Evolutionary conservation across 2,113 vertebrate species (phyloP).

Genomic region (Phycodurus eques): DNA sequence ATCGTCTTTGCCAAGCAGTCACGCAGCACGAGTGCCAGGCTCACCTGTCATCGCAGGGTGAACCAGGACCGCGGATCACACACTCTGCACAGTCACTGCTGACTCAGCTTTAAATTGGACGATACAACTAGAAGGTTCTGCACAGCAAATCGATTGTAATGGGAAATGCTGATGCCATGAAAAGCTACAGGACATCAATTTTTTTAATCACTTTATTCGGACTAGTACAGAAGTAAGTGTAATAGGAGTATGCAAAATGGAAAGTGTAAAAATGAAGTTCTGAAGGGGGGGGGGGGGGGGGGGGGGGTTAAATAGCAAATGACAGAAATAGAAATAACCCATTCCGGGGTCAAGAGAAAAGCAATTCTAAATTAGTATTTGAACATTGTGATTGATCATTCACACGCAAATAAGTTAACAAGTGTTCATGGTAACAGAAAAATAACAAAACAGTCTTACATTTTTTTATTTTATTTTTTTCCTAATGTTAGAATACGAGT

Average conservation of each 20-base stretch:
- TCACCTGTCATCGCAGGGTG: constrained; percentile 50
- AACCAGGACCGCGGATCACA: constrained; percentile 12
- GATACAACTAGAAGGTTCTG: not conserved
- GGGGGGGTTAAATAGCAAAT: not conserved
- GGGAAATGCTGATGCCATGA: not conserved
- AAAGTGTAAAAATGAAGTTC: not conserved
- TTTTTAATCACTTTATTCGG: not conserved
- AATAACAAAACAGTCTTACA: not conserved
- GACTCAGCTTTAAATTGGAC: constrained; percentile 32
- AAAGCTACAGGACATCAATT: constrained; percentile 8
- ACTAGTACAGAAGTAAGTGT: not conserved
- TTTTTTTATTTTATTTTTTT: too few relatives aligned
- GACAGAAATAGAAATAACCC: not conserved
- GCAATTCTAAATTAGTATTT: not conserved
- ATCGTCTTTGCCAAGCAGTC: constrained; percentile 56
- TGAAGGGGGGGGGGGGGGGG: too few relatives aligned
- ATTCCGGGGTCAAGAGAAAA: not conserved
- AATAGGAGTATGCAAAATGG: not conserved
- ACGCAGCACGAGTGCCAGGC: constrained; percentile 40
- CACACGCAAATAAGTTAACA: not conserved
- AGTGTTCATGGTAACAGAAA: not conserved
- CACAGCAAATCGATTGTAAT: constrained; percentile 2
- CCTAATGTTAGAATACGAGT: too few relatives aligned
- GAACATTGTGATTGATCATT: not conserved
- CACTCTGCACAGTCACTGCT: constrained; percentile 43